Evolutionary conservation across 2,113 vertebrate species (phyloP).

Genomic region (Cyanoderma ruficeps): DNA sequence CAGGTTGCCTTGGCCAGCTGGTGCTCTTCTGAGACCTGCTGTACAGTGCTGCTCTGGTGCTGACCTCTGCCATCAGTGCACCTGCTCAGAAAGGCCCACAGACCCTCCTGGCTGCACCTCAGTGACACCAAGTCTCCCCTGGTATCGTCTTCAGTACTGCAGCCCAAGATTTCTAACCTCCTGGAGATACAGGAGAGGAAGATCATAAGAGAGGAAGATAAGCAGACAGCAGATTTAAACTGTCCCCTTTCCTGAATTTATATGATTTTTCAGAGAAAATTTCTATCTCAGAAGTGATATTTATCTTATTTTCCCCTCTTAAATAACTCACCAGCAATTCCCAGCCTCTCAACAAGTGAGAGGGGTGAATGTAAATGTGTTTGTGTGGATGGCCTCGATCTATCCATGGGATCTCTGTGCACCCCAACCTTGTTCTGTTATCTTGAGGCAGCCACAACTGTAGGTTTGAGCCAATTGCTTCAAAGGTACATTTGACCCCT

Average conservation of each 20-base stretch:
- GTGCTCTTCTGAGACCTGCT: not conserved
- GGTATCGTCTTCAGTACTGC: not conserved
- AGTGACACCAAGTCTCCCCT: not conserved
- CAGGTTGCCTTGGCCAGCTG: not conserved
- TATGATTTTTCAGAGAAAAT: not conserved
- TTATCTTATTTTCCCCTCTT: not conserved
- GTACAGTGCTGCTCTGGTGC: not conserved
- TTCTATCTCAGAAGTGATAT: not conserved
- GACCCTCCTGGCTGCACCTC: rapidly evolving
- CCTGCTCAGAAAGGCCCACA: not conserved
- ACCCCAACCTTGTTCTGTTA: not conserved
- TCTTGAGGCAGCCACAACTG: not conserved
- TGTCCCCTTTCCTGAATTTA: not conserved
- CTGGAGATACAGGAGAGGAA: not conserved
- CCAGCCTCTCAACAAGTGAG: not conserved
- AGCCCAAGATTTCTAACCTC: not conserved
- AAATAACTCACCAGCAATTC: not conserved
- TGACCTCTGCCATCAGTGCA: not conserved
- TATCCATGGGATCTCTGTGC: not conserved
- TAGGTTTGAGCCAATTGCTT: not conserved
- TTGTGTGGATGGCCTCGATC: not conserved
- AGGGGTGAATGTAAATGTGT: not conserved
- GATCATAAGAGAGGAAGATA: not conserved
- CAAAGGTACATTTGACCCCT: not conserved
- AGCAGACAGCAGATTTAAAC: not conserved